These are phyloP conservation scores for Trinectes maculatus DNA, from an alignment of 2,113 vertebrate species.

Conservation along the genomic window DNA sequence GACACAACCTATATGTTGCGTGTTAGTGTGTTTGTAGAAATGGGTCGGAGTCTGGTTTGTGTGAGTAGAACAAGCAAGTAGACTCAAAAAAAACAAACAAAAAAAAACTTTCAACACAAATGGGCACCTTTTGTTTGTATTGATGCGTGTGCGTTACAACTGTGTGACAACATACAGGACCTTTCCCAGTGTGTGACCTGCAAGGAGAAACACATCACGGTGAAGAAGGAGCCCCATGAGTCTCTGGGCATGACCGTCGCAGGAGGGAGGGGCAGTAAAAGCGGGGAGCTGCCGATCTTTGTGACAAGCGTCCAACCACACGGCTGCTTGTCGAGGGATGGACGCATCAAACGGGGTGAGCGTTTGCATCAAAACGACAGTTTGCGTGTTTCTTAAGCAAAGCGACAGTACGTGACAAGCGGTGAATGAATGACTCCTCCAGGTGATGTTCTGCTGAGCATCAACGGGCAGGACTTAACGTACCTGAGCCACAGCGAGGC, in stretches of 20 bases:
- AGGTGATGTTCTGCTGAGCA: slow-evolving; percentile 95
- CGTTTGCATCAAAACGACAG: no score
- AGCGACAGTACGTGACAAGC: no score
- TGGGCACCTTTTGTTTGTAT: no score
- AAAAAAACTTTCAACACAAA: no score
- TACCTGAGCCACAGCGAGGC: slow-evolving; percentile 95
- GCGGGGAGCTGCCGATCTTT: slow-evolving; percentile 96
- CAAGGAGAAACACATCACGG: slow-evolving; percentile 96
- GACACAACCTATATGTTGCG: not conserved
- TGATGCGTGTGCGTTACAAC: not conserved
- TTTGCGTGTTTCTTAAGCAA: not conserved
- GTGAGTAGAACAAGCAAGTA: no score
- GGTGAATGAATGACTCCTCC: not conserved
- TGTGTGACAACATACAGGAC: slow-evolving; percentile 81
- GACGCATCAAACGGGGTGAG: slow-evolving; percentile 94
- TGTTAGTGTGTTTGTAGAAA: slow-evolving; percentile 15
- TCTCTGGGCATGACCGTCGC: slow-evolving; percentile 99
- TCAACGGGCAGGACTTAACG: slow-evolving; percentile 95
- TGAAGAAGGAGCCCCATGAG: slow-evolving; percentile 95
- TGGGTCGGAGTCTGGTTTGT: not conserved
- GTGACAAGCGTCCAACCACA: slow-evolving; percentile 97
- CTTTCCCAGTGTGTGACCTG: slow-evolving; percentile 94
- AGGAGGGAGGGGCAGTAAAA: slow-evolving; percentile 95
- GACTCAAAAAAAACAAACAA: no score
- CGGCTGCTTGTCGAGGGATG: slow-evolving; percentile 94